phyloP scores from a whole-genome alignment of 2,113 vertebrate genomes.

The Neogale vison region DNA sequence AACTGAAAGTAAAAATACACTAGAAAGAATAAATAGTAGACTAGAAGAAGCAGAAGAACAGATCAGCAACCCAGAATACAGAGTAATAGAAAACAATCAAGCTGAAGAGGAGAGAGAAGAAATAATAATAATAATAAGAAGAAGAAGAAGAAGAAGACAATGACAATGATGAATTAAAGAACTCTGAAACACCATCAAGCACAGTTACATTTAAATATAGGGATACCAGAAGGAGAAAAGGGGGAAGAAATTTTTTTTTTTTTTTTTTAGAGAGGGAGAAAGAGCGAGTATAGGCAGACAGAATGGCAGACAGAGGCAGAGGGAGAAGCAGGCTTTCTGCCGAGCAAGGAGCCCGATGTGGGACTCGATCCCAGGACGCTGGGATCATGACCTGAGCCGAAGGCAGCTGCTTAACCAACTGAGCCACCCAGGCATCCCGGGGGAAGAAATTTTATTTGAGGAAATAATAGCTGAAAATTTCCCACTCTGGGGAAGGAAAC shows the following conservation, averaged over 20 bases:
- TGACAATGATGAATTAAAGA: not conserved
- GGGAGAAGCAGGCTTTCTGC: too few species aligned
- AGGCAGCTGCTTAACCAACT: too few species aligned
- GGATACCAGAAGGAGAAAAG: not conserved
- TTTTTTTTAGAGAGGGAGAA: too few species aligned
- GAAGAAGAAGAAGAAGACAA: not conserved
- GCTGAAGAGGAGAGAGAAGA: not conserved
- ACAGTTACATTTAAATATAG: not conserved
- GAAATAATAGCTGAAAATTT: not conserved
- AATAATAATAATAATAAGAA: not conserved
- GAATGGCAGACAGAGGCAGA: too few species aligned
- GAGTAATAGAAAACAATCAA: not conserved
- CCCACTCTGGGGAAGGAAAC: not conserved
- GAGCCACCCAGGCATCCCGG: too few species aligned
- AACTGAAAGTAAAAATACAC: not conserved
- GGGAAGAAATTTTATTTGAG: not conserved
- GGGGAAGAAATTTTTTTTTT: not conserved
- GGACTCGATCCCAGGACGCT: too few species aligned
- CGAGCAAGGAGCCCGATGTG: too few species aligned
- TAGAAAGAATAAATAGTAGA: not conserved
- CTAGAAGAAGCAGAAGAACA: not conserved
- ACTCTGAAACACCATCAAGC: not conserved
- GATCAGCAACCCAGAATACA: not conserved
- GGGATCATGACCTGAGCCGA: too few species aligned
- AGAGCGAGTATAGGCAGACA: too few species aligned